Base-by-base conservation (phyloP, 2,113 vertebrate genomes). In the Syrrhaptes paradoxus region DNA sequence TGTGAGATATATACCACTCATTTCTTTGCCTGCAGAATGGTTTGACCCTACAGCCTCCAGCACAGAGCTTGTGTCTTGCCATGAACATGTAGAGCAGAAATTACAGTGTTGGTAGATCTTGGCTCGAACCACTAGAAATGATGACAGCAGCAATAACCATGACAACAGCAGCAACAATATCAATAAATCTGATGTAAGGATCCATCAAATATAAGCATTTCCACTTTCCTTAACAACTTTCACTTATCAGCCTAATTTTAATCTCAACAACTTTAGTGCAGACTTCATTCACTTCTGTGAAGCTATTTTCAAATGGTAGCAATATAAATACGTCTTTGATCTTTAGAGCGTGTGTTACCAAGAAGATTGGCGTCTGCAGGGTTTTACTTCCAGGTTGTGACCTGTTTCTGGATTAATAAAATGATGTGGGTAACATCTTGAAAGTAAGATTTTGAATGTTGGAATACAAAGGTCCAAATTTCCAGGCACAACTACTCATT, bases 321-420 rank as follows among this genome's bases (percentile, higher is more conserved):
- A 68, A 48, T 62, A 78, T 85, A 91, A 95, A 89, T 43, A 63
- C 0, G 10, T 67, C 93, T 96, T 94, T 94, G 90, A 90, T 85
- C 74, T 93, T 54, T 25, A 91, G 67, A 87, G 85, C 67, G 63
- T 70, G 67, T 91, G 18, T 62, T 93, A 71, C 48, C 55, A 81
- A 90, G 81, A 85, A 95, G 57, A 86, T 28, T 93, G 81, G 34
- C 4, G 15, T 91, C 85, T 90, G 17, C 11, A 81, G 57, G 38
- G 3, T 61, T 94, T 90, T 90, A 49, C 76, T 92, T 93, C 92
- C 85, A 95, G 93, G 79, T 88, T 95, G 57, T 65, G 90, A 96
- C 75, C 83, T 93, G 45, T 84, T 89, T 59, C 72, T 86, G 38
- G 13, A 57, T 95, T 83, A 92, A 63, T 65, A 75, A 94, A 84